Percentiles rank a stretch among this genome's conserved stretches.
These are phyloP conservation scores for Stegodyphus dumicola DNA, from an alignment of 1,140 invertebrate genomes.

Conservation along the genomic window DNA sequence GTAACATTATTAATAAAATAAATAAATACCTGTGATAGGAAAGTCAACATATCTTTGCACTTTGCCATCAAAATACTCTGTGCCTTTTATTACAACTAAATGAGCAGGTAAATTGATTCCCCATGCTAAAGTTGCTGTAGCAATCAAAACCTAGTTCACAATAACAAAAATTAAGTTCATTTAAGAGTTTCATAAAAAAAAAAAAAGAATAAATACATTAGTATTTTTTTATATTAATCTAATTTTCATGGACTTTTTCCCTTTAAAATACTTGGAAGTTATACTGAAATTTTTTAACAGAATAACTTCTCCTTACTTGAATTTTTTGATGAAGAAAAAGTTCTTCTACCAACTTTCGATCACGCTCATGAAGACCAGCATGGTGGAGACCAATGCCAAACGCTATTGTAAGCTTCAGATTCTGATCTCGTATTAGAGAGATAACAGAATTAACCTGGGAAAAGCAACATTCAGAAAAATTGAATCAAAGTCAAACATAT, in stretches of 20 bases:
- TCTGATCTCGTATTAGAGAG: conserved; percentile 80
- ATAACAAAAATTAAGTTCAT: background rate
- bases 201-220: background rate
- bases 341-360: conserved; percentile 92
- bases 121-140: conserved; percentile 98
- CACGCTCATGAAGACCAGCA: conserved; percentile 91
- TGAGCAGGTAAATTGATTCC: conserved; percentile 98
- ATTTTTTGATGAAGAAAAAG: conserved; percentile 97
- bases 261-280: no score
- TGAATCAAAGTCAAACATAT: no score
- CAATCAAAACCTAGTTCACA: conserved; percentile 82
- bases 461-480: no score
- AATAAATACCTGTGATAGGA: conserved; percentile 90
- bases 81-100: conserved; percentile 84
- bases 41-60: conserved; percentile 97
- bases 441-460: conserved; percentile 67
- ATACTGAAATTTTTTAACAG: background rate
- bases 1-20: background rate
- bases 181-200: background rate
- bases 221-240: no score
- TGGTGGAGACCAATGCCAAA: conserved; percentile 99
- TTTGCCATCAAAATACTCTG: conserved; percentile 99
- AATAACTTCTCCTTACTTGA: conserved; percentile 74
- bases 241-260: no score
- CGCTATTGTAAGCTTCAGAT: conserved; percentile 91